Conservation (phyloP, 2,113 vertebrate genomes). For the Perca schrenkii region DNA sequence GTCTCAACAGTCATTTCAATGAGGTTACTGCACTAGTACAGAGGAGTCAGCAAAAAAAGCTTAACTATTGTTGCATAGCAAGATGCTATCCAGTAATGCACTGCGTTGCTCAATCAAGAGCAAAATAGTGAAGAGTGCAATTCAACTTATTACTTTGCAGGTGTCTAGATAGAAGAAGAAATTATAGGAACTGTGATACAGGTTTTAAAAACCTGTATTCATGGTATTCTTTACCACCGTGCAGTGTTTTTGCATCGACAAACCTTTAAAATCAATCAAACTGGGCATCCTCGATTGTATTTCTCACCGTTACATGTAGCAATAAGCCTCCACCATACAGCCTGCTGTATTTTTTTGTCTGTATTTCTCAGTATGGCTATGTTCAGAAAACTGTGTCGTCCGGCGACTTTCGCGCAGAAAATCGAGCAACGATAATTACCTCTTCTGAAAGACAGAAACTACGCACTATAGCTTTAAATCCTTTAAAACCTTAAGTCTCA, state of each 20-base stretch:
- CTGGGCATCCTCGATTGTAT: not conserved
- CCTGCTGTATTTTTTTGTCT: no score
- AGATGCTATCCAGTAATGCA: not conserved
- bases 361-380: no score
- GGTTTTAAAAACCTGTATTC: no score
- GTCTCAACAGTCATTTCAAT: not conserved
- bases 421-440: no score
- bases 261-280: not conserved
- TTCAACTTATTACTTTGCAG: not conserved
- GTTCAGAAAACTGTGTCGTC: no score
- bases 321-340: no score
- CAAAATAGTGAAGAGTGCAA: not conserved
- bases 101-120: not conserved
- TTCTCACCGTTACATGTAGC: no score
- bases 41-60: not conserved
- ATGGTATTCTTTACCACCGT: no score
- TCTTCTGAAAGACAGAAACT: no score
- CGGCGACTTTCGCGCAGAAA: no score
- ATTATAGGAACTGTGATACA: not conserved
- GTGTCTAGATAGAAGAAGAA: not conserved
- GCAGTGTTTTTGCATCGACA: no score
- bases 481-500: conserved; percentile 13
- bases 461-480: not conserved
- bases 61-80: no score
- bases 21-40: not conserved